phyloP scores from a whole-genome alignment of 2,888 invertebrate genomes.

The Neoitamus cyanurus region DNA sequence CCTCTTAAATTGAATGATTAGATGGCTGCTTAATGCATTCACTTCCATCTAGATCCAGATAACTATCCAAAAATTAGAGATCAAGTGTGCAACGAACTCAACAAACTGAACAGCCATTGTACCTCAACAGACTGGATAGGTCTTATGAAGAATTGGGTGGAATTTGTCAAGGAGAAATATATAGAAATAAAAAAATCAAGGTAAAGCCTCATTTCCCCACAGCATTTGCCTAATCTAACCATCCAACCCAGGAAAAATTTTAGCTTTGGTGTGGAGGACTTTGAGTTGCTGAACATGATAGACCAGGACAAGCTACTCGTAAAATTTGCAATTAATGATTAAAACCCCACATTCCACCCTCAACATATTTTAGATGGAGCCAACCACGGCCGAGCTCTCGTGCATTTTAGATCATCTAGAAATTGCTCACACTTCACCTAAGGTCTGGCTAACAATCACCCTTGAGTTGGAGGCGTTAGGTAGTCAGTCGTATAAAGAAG shows the following conservation, averaged over 20 bases:
- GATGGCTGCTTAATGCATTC: too few species aligned
- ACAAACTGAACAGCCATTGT: conserved; percentile 27
- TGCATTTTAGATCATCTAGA: conserved; percentile 53
- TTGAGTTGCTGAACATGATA: conserved; percentile 48
- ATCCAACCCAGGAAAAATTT: conserved; percentile 19
- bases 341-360: not conserved
- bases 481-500: conserved; percentile 7
- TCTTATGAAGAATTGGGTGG: conserved; percentile 47
- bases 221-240: not conserved
- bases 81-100: conserved; percentile 33
- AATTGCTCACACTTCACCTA: conserved; percentile 47
- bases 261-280: conserved; percentile 46
- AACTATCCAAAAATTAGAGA: conserved; percentile 45
- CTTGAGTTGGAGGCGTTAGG: conserved; percentile 49
- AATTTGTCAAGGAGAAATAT: conserved; percentile 12
- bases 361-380: not conserved
- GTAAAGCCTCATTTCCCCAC: not conserved
- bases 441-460: conserved; percentile 50
- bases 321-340: not conserved
- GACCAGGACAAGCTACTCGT: conserved; percentile 44
- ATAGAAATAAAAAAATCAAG: conserved; percentile 20
- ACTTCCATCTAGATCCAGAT: conserved; percentile 38
- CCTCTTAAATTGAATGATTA: not conserved
- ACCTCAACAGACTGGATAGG: conserved; percentile 34
- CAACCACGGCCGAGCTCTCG: conserved; percentile 46